Conservation (phyloP, 2,888 invertebrate genomes). For the Marasmarcha lunaedactyla region DNA sequence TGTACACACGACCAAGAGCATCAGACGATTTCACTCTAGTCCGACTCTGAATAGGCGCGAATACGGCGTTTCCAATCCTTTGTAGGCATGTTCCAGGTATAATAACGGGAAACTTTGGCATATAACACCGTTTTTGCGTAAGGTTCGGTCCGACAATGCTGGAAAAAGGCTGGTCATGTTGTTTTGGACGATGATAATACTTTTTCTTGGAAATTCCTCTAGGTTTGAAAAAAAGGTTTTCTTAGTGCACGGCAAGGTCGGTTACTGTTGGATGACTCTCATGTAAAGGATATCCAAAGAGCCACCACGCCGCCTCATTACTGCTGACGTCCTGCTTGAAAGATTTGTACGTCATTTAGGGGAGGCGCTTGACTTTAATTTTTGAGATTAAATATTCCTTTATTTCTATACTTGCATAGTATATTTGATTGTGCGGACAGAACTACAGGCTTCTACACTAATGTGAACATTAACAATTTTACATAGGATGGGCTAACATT, state of each 20-base stretch:
- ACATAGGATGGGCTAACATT: too few species aligned
- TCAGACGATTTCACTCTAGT: constrained; percentile 15
- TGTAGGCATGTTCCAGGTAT: constrained; percentile 10
- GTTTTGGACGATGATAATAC: constrained; percentile 7
- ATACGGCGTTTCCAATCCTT: constrained; percentile 15
- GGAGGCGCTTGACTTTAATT: constrained; percentile 2
- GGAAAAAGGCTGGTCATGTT: constrained; percentile 17
- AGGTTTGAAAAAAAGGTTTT: constrained; percentile 17
- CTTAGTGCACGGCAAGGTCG: constrained; percentile 14
- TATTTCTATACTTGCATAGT: constrained; percentile 8
- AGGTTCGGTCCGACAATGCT: constrained; percentile 14
- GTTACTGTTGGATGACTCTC: constrained; percentile 16
- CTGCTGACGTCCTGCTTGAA: constrained; percentile 15
- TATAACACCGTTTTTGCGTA: constrained; percentile 18
- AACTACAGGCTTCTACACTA: constrained; percentile 16
- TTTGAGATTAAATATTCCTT: constrained; percentile 11
- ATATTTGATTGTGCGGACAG: constrained; percentile 4
- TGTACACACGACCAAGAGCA: constrained; percentile 17
- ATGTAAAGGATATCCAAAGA: constrained; percentile 15
- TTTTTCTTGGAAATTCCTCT: too few species aligned
- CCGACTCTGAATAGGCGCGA: constrained; percentile 12
- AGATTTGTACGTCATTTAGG: constrained; percentile 10
- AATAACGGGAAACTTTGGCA: constrained; percentile 15
- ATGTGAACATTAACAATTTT: constrained; percentile 13
- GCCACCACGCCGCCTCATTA: constrained; percentile 16